Evolutionary conservation across 1,140 invertebrate species (phyloP), one percentile per base, ranked within the genome.

Genomic region (Papilio aristodemus): DNA sequence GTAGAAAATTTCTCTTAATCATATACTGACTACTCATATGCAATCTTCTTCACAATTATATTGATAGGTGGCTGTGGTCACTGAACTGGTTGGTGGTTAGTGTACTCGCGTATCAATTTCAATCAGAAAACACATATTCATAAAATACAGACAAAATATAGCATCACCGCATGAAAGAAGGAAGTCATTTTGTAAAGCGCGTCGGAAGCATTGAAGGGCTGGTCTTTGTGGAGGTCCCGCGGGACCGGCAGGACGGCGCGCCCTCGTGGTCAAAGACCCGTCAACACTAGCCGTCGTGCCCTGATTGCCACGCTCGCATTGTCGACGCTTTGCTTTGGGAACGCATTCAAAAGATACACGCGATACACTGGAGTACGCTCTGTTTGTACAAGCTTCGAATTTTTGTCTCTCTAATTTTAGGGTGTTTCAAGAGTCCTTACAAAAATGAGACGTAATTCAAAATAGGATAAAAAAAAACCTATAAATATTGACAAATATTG

Each of bases 251-350:
- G 32, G 57, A 60, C 6, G 57, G 38, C 6, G 58, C n/a, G 58
- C 58, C 32, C 58, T 32, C 58, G 32, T 60, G 59, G 59, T 38
- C 32, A 62, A 62, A 62, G 59, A 62, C 32, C 59, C 38, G 59
- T 62, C 27, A 17, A 62, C 57, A 50, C 43, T 7, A 59, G 27
- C 14, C 32, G 36, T 38, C 19, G 59, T 36, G 27, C 32, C n/a
- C 10, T 38, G 59, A 58, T 32, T 58, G 57, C 46, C 22, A 9
- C 19, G 4, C 46, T 11, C 4, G 4, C 46, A 54, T 54, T 54
- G 46, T 54, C 46, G 22, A 25, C 19, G 17, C 43, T 46, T 46
- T 19, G 43, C 43, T 46, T 19, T 46, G 43, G 43, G 43, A 46
- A 54, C 19, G 46, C 19, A 54, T 22, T 54, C 19, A 25, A 54